These are phyloP conservation scores for Synergus japonicus DNA, from an alignment of 2,888 invertebrate species.

Conservation along the genomic window DNA sequence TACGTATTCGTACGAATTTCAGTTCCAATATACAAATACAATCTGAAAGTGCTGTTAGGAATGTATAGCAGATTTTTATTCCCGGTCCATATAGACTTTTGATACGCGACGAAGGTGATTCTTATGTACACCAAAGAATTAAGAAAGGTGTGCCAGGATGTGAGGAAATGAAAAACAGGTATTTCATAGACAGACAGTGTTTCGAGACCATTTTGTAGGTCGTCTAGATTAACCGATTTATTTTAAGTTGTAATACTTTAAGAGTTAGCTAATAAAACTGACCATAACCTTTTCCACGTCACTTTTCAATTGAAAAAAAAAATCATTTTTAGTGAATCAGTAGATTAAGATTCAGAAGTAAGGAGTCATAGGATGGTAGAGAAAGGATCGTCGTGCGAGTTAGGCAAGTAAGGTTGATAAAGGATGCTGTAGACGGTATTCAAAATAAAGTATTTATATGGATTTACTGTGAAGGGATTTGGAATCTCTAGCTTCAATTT, in stretches of 20 bases:
- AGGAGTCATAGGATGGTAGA: conserved; percentile 1
- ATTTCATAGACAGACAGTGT: conserved; percentile 47
- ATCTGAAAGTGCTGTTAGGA: conserved; percentile 20
- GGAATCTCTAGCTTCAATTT: background rate
- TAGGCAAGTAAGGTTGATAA: background rate
- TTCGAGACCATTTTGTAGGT: conserved; percentile 69
- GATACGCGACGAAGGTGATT: conserved; percentile 51
- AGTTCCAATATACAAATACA: conserved; percentile 15
- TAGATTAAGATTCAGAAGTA: conserved; percentile 9
- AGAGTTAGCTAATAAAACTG: conserved; percentile 75
- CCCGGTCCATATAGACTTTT: conserved; percentile 56
- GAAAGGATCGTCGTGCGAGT: background rate
- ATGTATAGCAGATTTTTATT: conserved; percentile 8
- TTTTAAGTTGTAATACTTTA: conserved; percentile 75
- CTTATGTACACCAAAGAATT: conserved; percentile 52
- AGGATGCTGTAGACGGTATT: background rate
- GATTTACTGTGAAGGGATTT: background rate
- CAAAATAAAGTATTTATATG: background rate
- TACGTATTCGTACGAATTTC: background rate
- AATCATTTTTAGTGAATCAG: conserved; percentile 4
- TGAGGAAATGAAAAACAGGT: conserved; percentile 49
- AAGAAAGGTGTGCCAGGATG: conserved; percentile 44
- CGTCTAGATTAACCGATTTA: conserved; percentile 68
- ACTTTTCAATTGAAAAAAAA: conserved; percentile 65
- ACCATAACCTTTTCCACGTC: conserved; percentile 73